Conservation (phyloP, 2,797 vertebrate species). For the Sebastolobus alascanus region DNA sequence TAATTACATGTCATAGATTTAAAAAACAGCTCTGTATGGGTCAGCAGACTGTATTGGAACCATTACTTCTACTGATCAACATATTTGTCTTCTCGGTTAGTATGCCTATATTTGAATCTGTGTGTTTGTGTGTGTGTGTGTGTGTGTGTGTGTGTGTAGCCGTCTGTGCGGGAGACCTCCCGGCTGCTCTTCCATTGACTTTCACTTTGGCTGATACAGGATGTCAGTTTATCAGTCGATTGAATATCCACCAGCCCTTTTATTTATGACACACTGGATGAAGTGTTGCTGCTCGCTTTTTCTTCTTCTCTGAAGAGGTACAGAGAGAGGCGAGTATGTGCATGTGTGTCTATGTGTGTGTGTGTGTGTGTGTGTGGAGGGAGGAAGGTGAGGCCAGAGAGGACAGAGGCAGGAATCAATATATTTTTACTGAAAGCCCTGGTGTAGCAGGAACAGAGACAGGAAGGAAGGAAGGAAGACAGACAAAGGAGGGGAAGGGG, state of each 20-base stretch:
- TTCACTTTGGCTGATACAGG: constrained; percentile 74
- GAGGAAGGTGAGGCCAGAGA: neutral
- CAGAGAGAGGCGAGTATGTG: constrained; percentile 18
- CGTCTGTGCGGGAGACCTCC: constrained; percentile 47
- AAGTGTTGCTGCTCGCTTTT: constrained; percentile 63
- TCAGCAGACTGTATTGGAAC: constrained; percentile 11
- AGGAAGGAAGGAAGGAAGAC: constrained; percentile 30
- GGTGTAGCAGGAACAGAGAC: constrained; percentile 63
- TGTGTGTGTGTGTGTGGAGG: neutral
- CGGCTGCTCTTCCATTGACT: constrained; percentile 72
- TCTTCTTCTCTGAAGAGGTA: constrained; percentile 49
- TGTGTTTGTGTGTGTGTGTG: constrained; percentile 16
- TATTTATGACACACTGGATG: constrained; percentile 78
- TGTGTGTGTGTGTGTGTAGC: constrained; percentile 24
- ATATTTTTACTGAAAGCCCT: constrained; percentile 72
- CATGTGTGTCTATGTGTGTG: constrained; percentile 12
- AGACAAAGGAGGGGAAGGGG: constrained; percentile 8
- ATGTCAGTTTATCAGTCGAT: constrained; percentile 80
- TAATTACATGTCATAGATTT: neutral
- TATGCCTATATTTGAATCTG: constrained; percentile 4
- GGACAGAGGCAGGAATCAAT: constrained; percentile 71
- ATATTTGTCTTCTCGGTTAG: constrained; percentile 25
- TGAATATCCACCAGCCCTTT: constrained; percentile 73
- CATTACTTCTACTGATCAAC: constrained; percentile 36
- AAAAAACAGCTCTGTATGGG: neutral